phyloP scores from a whole-genome alignment of 2,888 invertebrate species.

The Cantharis flavilabris region DNA sequence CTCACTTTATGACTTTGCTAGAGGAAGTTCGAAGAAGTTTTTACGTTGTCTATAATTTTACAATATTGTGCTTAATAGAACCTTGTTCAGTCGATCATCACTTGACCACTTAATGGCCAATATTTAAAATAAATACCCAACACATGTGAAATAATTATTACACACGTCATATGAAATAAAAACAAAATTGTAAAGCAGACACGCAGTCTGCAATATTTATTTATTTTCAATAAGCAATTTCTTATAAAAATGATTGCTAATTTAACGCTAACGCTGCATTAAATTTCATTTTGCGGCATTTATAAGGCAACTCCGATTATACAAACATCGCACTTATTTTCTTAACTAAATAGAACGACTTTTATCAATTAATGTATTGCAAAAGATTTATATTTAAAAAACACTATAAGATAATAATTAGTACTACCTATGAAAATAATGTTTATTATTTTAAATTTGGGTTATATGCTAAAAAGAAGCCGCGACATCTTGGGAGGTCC shows the following conservation, averaged over 20 bases:
- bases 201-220: not conserved
- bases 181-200: not conserved
- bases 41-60: not conserved
- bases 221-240: not conserved
- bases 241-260: not conserved
- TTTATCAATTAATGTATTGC: not conserved
- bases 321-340: not conserved
- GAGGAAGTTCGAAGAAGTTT: not conserved
- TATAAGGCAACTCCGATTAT: not conserved
- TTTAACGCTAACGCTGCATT: not conserved
- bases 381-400: not conserved
- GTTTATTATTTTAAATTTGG: slow-evolving; percentile 42
- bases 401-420: not conserved
- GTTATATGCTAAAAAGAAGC: slow-evolving; percentile 40
- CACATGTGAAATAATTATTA: not conserved
- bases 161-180: not conserved
- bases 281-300: not conserved
- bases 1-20: slow-evolving; percentile 6
- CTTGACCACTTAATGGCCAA: not conserved
- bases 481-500: slow-evolving; percentile 45
- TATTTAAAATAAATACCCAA: not conserved
- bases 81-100: not conserved
- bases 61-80: not conserved
- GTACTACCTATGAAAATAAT: slow-evolving; percentile 6
- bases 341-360: not conserved